These are phyloP conservation scores for Acridotheres tristis DNA, from an alignment of 2,797 vertebrate species.

Conservation along the genomic window DNA sequence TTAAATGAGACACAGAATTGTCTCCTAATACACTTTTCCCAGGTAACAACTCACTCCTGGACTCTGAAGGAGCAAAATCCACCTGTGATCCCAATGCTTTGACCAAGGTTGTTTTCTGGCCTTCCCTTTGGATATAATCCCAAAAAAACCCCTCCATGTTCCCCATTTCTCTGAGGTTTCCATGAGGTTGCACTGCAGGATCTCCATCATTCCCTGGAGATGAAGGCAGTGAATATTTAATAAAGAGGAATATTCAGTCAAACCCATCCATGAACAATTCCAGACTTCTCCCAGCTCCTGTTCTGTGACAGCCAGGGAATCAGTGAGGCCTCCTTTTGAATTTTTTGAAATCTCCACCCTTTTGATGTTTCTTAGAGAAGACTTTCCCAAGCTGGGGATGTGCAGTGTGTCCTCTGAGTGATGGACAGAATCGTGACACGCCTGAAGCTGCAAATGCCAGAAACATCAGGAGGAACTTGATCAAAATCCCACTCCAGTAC, in stretches of 20 bases:
- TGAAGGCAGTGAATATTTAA: accelerated
- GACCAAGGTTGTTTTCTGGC: neutral
- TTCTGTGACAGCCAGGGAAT: accelerated
- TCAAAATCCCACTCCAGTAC: accelerated
- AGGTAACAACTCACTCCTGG: neutral
- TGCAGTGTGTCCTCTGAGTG: accelerated
- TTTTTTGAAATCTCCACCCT: no score
- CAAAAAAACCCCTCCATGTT: neutral
- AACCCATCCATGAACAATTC: neutral
- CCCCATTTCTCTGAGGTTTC: accelerated
- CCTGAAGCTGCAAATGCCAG: neutral
- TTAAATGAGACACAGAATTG: accelerated
- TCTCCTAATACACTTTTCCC: accelerated
- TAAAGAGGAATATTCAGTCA: neutral
- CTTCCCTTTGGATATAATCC: neutral
- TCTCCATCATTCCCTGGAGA: neutral
- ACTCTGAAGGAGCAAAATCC: neutral
- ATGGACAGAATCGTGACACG: neutral
- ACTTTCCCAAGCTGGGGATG: neutral
- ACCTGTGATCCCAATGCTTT: neutral
- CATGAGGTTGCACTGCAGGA: neutral
- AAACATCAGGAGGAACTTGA: neutral
- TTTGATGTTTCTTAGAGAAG: neutral
- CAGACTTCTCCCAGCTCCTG: neutral
- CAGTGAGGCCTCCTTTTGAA: neutral